Conservation (phyloP, 2,797 vertebrate species). For the Aulostomus chinensis region DNA sequence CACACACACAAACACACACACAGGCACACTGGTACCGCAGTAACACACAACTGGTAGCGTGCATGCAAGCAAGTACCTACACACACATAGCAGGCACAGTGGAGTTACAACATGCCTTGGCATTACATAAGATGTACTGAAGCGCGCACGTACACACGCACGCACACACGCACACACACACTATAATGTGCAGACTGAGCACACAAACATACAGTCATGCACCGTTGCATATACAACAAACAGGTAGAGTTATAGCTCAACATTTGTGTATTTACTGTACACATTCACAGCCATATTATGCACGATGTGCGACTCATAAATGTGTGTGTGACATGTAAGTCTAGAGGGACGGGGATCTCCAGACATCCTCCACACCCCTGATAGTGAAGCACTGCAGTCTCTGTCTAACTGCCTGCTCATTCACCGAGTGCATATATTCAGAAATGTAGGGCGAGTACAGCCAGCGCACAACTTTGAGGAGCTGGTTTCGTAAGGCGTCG, state of each 20-base stretch:
- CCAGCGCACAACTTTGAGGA: conserved; percentile 40
- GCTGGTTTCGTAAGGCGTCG: conserved; percentile 41
- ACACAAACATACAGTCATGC: conserved; percentile 20
- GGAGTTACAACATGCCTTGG: conserved; percentile 53
- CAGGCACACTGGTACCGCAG: conserved; percentile 1
- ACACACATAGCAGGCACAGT: conserved; percentile 36
- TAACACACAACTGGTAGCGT: conserved; percentile 33
- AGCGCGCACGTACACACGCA: conserved; percentile 38
- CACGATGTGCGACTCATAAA: conserved; percentile 21
- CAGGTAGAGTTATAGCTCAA: neutral
- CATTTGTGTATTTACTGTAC: conserved; percentile 15
- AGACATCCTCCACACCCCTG: conserved; percentile 45
- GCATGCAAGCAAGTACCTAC: conserved; percentile 33
- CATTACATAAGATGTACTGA: conserved; percentile 72
- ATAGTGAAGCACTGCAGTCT: conserved; percentile 58
- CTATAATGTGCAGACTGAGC: conserved; percentile 8
- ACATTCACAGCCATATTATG: conserved; percentile 9
- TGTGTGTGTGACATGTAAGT: conserved; percentile 11
- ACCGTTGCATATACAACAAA: no score
- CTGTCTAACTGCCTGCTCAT: conserved; percentile 38
- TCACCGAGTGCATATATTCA: conserved; percentile 37
- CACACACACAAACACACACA: conserved; percentile 1
- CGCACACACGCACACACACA: conserved; percentile 18
- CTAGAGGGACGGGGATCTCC: conserved; percentile 43
- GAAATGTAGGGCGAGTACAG: conserved; percentile 60